Evolutionary conservation across 2,113 vertebrate genomes (phyloP), one percentile per base, ranked within the genome.

Genomic region (Smithornis capensis): DNA sequence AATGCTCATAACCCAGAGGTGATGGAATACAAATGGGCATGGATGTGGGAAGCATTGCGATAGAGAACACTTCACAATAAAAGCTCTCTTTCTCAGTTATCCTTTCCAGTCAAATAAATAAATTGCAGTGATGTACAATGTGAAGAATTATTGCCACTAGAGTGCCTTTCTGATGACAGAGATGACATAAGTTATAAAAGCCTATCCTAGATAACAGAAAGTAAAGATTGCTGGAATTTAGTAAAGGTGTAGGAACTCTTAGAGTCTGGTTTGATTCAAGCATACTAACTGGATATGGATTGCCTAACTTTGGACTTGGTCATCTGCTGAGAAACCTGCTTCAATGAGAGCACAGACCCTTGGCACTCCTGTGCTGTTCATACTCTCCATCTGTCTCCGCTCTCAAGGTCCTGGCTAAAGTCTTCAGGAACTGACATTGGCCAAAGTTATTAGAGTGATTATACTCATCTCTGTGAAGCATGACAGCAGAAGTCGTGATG

Each of bases 101-200:
- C 44, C 67, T 83, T 95, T 96, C 76, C 83, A 89, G 90, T 89
- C 71, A 87, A 95, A 95, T 94, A 92, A 94, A 92, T 94, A 94
- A 91, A 94, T 77, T 83, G 53, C 74, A 81, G 31, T 88, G 90
- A 92, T 81, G 68, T 90, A 81, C 75, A 92, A 40, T 89, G 82
- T 86, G 85, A 96, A 93, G 92, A 90, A 93, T 90, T 92, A 94
- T 60, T 94, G 80, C 71, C 68, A 49, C 65, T 78, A 91, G 93
- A 96, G 87, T 88, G 76, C 75, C 95, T 70, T 70, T 90, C 76
- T 82, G 79, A 91, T 90, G 80, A 79, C 40, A 60, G 68, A 90
- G 44, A 90, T 74, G 88, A 67, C 70, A 45, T 85, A 83, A 69
- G 29, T 67, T 80, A 85, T 89, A 85, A 94, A 94, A 85, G 56